These are phyloP conservation scores for Gobionotothen gibberifrons DNA, from an alignment of 2,797 vertebrate genomes.

Conservation along the genomic window DNA sequence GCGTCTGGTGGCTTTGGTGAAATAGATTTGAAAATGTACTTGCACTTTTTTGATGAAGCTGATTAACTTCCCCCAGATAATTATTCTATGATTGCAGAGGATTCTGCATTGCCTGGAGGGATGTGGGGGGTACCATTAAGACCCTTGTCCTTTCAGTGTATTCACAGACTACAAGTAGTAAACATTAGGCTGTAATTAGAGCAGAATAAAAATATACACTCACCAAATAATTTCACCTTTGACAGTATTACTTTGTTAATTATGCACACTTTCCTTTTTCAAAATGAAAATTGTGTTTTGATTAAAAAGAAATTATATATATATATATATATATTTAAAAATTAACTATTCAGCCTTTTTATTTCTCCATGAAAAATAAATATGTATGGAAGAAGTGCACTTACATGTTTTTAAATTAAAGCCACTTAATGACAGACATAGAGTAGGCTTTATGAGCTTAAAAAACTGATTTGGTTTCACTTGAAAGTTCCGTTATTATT, in stretches of 20 bases:
- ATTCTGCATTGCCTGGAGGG: too few relatives aligned
- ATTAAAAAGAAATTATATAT: too few relatives aligned
- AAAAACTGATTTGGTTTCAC: constrained; percentile 5
- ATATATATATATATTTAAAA: too few relatives aligned
- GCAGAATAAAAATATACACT: too few relatives aligned
- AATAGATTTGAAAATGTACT: background rate
- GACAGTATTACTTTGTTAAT: background rate
- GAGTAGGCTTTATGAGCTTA: constrained; percentile 1
- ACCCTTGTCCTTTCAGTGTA: too few relatives aligned
- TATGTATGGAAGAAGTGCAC: background rate
- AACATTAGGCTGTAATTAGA: too few relatives aligned
- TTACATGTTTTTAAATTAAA: background rate
- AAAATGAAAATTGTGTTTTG: background rate
- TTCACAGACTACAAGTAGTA: too few relatives aligned
- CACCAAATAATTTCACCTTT: too few relatives aligned
- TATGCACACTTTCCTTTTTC: background rate
- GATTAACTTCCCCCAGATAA: too few relatives aligned
- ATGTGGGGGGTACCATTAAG: too few relatives aligned
- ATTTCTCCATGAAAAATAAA: background rate
- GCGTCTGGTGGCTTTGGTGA: too few relatives aligned
- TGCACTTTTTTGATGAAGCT: background rate
- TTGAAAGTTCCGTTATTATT: constrained; percentile 19
- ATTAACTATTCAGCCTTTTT: background rate
- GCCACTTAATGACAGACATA: background rate
- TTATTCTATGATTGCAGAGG: too few relatives aligned